phyloP scores from a whole-genome alignment of 2,113 vertebrate species.

The Syngnathus floridae region DNA sequence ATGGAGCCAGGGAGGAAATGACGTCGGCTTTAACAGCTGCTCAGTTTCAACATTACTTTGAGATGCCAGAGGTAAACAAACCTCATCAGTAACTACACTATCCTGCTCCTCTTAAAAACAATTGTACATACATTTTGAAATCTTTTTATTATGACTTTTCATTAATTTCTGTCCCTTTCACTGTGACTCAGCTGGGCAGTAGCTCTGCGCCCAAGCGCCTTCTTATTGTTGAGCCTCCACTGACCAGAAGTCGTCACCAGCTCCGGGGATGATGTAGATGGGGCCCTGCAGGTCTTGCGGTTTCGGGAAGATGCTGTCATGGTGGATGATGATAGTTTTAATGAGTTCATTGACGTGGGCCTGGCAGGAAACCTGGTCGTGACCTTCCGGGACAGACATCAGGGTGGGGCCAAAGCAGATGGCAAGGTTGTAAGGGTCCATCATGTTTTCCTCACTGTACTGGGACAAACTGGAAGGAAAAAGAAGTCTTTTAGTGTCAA shows the following conservation, averaged over 20 bases:
- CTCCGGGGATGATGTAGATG: slow-evolving; percentile 78
- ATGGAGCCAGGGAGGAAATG: too few relatives aligned
- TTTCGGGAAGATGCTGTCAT: slow-evolving; percentile 87
- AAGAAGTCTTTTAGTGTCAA: background rate
- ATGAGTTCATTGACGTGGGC: slow-evolving; percentile 97
- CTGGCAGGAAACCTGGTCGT: slow-evolving; percentile 97
- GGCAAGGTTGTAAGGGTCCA: slow-evolving; percentile 98
- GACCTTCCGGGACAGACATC: slow-evolving; percentile 93
- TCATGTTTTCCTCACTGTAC: slow-evolving; percentile 99
- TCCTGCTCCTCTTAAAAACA: too few relatives aligned
- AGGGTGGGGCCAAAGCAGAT: slow-evolving; percentile 97
- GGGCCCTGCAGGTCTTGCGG: slow-evolving; percentile 85
- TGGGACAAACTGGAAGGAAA: slow-evolving; percentile 82
- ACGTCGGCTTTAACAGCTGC: too few relatives aligned
- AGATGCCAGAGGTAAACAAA: too few relatives aligned
- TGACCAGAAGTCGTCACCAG: slow-evolving; percentile 90
- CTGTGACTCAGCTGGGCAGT: too few relatives aligned
- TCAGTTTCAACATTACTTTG: too few relatives aligned
- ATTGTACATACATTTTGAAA: too few relatives aligned
- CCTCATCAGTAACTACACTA: too few relatives aligned
- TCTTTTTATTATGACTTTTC: too few relatives aligned
- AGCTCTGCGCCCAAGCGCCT: too few relatives aligned
- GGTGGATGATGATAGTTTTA: slow-evolving; percentile 98
- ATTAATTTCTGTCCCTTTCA: too few relatives aligned
- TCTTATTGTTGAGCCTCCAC: slow-evolving; percentile 10